Base-by-base conservation (phyloP, 2,113 vertebrate genomes). In the Prinia subflava region DNA sequence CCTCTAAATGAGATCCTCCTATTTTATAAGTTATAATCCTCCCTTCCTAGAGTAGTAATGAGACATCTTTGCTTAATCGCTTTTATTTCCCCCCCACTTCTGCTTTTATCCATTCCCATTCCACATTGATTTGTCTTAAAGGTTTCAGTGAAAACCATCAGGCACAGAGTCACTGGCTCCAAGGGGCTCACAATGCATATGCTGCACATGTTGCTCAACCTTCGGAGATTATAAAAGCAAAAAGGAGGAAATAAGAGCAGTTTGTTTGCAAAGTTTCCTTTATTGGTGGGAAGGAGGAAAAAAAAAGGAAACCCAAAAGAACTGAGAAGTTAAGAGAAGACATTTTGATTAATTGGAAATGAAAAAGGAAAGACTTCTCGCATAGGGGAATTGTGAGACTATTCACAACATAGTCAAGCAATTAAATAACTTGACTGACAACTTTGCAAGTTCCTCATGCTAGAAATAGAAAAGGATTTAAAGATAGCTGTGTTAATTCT, bases 1-100 rank as follows among this genome's bases (percentile, higher is more conserved):
- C 94, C 96, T 89, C 89, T 85, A 81, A 96, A 95, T 53, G 80
- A 97, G 94, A 95, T 95, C 82, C 70, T 96, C 90, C 89, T 95
- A 94, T 91, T 90, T 89, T 93, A 64, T 92, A 93, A 89, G 65
- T 84, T 90, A 89, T 94, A 95, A 96, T 97, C 94, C 92, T 95
- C 70, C 87, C 93, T 97, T 97, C 96, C 95, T 93, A 84, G 56
- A 95, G 91, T 71, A 86, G 47, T 94, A 94, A 96, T 95, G 90
- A 96, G 93, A 97, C 92, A 91, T 91, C 94, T 95, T 85, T 0
- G 5, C 93, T 79, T 97, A 96, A 96, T 96, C 86, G 1, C 46
- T 24, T 87, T 95, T 93, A 95, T 87, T 94, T 9, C 27, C 65
- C 56, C 28, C 19, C 41, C 4, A 57, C 69, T 92, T 62, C 93